These are phyloP conservation scores for Sarcophilus harrisii DNA, from an alignment of 2,797 vertebrate genomes.

Conservation along the genomic window DNA sequence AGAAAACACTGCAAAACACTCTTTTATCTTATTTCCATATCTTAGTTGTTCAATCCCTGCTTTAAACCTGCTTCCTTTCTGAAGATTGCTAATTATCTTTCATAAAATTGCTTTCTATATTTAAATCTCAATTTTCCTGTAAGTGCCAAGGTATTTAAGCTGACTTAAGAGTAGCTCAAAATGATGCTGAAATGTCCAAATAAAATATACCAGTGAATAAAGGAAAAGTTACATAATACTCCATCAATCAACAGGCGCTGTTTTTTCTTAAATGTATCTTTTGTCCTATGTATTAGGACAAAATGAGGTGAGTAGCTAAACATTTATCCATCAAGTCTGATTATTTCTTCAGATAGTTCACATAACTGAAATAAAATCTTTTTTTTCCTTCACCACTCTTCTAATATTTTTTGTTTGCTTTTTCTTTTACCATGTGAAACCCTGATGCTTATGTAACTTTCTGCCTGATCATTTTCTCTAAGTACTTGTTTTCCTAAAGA, in stretches of 20 bases:
- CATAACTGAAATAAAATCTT: conserved; percentile 14
- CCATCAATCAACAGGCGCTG: background rate
- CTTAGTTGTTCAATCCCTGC: background rate
- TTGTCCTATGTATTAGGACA: conserved; percentile 6
- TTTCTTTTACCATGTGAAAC: conserved; percentile 17
- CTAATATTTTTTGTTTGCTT: background rate
- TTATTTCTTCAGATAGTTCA: conserved; percentile 22
- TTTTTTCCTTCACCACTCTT: background rate
- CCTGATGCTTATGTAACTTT: background rate
- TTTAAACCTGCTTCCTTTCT: conserved; percentile 1
- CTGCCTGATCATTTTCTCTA: background rate
- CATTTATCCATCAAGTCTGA: background rate
- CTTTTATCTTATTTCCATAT: background rate
- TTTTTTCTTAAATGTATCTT: background rate
- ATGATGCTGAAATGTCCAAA: conserved; percentile 38
- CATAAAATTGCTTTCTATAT: conserved; percentile 40
- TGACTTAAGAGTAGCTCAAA: conserved; percentile 46
- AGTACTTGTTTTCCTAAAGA: background rate
- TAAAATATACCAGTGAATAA: conserved; percentile 18
- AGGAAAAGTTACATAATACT: background rate
- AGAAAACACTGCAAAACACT: background rate
- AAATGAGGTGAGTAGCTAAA: background rate
- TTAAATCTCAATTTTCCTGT: background rate
- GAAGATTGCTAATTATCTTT: conserved; percentile 33
- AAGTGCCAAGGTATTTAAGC: conserved; percentile 11